Percentiles rank a stretch among this genome's conserved stretches.
These are phyloP conservation scores for Sus cebifrons DNA, from an alignment of 2,797 vertebrate genomes.

Conservation along the genomic window DNA sequence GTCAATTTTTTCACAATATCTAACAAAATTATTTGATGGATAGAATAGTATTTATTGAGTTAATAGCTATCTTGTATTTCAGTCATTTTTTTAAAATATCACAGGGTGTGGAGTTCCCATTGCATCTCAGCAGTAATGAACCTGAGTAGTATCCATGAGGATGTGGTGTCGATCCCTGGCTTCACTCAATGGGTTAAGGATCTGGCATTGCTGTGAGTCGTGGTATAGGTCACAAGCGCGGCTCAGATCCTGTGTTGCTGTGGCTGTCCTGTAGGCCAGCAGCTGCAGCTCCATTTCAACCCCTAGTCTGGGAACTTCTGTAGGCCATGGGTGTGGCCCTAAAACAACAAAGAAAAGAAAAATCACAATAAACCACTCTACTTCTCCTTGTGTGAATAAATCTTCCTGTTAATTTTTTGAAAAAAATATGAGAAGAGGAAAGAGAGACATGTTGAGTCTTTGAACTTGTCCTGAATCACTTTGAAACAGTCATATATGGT, in stretches of 20 bases:
- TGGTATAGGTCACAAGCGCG: no score
- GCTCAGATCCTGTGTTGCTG: no score
- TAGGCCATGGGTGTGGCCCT: no score
- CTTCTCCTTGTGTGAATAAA: background rate
- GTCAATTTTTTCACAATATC: background rate
- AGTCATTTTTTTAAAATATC: background rate
- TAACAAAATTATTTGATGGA: background rate
- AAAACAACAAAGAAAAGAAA: background rate
- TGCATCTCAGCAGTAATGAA: no score
- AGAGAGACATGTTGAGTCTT: background rate
- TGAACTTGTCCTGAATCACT: background rate
- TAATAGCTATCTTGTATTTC: background rate
- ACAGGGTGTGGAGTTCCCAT: no score
- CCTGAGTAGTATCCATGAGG: no score
- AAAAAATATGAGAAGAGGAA: background rate
- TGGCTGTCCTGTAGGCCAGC: no score
- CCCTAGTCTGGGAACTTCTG: no score
- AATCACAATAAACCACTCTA: background rate
- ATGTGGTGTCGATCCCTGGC: no score
- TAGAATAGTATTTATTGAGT: background rate
- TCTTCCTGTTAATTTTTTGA: background rate
- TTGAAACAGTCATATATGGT: background rate
- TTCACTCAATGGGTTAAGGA: no score
- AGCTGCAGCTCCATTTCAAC: no score
- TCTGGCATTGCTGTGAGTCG: no score